Percentiles rank a stretch among this genome's conserved stretches.
phyloP scores from a whole-genome alignment of 2,888 invertebrate genomes.

The Pterostichus madidus region DNA sequence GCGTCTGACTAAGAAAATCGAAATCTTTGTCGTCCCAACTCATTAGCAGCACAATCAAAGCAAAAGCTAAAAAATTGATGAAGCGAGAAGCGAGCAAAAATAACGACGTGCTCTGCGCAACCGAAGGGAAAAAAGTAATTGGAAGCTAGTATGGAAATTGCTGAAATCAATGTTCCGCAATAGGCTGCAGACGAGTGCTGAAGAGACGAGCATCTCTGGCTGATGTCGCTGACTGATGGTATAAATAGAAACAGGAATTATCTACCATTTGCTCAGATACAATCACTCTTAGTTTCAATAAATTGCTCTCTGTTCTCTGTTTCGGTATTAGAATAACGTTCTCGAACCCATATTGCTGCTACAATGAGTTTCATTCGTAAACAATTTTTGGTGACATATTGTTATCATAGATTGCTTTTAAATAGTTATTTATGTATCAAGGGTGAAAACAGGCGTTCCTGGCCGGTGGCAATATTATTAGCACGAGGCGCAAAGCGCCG shows the following conservation, averaged over 20 bases:
- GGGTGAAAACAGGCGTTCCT: no score
- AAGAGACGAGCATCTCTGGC: background rate
- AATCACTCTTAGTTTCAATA: no score
- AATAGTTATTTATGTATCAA: no score
- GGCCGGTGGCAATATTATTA: no score
- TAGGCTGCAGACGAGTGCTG: background rate
- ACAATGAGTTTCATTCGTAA: no score
- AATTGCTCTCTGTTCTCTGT: no score
- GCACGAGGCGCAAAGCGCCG: no score
- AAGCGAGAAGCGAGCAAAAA: slow-evolving; percentile 63
- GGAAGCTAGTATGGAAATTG: slow-evolving; percentile 62
- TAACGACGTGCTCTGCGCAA: slow-evolving; percentile 62
- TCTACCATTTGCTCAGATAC: no score
- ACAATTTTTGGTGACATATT: no score
- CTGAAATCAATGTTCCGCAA: slow-evolving; percentile 52
- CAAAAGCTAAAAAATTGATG: slow-evolving; percentile 59
- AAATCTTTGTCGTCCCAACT: slow-evolving; percentile 58
- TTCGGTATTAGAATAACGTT: no score
- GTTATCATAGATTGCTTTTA: no score
- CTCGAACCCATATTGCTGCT: no score
- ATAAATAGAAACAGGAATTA: slow-evolving; percentile 19
- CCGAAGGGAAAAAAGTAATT: slow-evolving; percentile 61
- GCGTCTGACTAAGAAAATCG: slow-evolving; percentile 48
- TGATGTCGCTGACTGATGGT: background rate
- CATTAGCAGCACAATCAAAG: slow-evolving; percentile 63